These are phyloP conservation scores for Malaclemys terrapin DNA, from an alignment of 2,113 vertebrate species.

Conservation along the genomic window DNA sequence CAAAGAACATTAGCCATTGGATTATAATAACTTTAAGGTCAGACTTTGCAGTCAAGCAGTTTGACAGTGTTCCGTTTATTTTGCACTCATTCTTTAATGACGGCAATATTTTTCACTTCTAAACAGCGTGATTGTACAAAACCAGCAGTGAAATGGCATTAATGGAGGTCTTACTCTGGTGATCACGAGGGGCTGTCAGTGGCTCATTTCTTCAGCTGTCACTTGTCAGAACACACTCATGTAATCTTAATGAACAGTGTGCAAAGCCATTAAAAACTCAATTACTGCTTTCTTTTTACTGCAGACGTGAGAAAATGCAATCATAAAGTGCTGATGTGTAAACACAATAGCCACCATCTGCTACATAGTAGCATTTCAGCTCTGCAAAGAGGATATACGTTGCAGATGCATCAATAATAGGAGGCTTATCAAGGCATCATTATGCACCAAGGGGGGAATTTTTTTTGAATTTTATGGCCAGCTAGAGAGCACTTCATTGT, in stretches of 20 bases:
- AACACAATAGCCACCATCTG: conserved; percentile 86
- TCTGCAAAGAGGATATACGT: conserved; percentile 71
- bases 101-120: conserved; percentile 42
- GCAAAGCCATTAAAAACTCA: conserved; percentile 92
- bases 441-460: conserved; percentile 73
- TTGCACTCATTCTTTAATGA: background rate
- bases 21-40: background rate
- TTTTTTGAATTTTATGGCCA: conserved; percentile 79
- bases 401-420: conserved; percentile 81
- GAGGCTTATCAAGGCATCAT: conserved; percentile 80
- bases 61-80: conserved; percentile 21
- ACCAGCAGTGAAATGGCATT: conserved; percentile 21
- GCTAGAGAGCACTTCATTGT: conserved; percentile 80
- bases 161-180: conserved; percentile 48
- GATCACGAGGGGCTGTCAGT: conserved; percentile 11
- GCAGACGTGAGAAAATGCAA: conserved; percentile 82
- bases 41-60: background rate
- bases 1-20: background rate
- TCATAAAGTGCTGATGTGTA: conserved; percentile 88
- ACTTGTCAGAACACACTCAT: conserved; percentile 69
- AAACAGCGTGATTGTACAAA: conserved; percentile 19
- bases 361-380: conserved; percentile 67
- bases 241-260: conserved; percentile 86
- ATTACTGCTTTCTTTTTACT: conserved; percentile 84
- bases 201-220: conserved; percentile 76